phyloP scores from a whole-genome alignment of 2,888 invertebrate species.

The Caenorhabditis sinica region DNA sequence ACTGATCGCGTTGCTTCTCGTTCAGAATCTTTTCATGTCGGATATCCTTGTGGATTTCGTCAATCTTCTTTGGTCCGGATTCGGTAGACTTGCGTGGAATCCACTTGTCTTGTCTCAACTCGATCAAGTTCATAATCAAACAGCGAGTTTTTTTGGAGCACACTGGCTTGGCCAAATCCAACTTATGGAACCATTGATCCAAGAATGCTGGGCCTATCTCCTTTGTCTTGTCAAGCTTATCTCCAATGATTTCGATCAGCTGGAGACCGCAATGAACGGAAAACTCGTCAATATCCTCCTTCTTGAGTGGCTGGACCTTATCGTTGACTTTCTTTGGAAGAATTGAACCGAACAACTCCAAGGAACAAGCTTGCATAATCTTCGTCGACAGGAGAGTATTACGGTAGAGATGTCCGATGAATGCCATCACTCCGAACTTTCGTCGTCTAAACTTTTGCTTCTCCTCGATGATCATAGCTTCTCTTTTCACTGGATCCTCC shows the following conservation, averaged over 20 bases:
- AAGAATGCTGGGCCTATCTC: slow-evolving; percentile 40
- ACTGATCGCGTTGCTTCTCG: slow-evolving; percentile 56
- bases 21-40: slow-evolving; percentile 68
- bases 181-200: slow-evolving; percentile 60
- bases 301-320: neutral
- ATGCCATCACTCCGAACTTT: slow-evolving; percentile 81
- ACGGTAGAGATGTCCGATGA: slow-evolving; percentile 78
- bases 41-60: slow-evolving; percentile 75
- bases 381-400: slow-evolving; percentile 70
- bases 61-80: slow-evolving; percentile 75
- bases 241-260: slow-evolving; percentile 59
- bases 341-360: slow-evolving; percentile 64
- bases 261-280: slow-evolving; percentile 70
- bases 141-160: slow-evolving; percentile 73
- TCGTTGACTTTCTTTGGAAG: slow-evolving; percentile 11
- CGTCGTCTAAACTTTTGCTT: slow-evolving; percentile 73
- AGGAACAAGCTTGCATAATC: slow-evolving; percentile 72
- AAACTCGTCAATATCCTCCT: slow-evolving; percentile 55
- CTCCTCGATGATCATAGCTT: slow-evolving; percentile 65
- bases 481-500: slow-evolving; percentile 72
- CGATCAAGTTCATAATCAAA: slow-evolving; percentile 75
- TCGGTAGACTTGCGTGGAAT: slow-evolving; percentile 69
- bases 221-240: slow-evolving; percentile 28
- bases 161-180: slow-evolving; percentile 47
- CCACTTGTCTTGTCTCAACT: slow-evolving; percentile 71